Conservation (phyloP, 2,797 vertebrate species). For the Onychomys arenicola region DNA sequence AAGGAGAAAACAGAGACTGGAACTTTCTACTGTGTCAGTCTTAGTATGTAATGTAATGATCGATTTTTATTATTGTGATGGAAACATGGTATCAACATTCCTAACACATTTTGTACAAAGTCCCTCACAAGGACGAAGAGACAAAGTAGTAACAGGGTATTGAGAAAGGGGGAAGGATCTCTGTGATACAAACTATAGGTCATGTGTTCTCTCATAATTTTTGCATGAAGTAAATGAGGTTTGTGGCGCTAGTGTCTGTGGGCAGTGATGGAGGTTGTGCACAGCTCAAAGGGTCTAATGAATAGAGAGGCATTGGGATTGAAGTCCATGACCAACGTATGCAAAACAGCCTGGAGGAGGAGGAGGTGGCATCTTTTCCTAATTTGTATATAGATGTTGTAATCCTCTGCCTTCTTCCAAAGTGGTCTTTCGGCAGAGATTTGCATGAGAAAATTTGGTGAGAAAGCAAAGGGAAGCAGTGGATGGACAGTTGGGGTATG, state of each 20-base stretch:
- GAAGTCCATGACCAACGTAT: not conserved
- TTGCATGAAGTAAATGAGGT: not conserved
- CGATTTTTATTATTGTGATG: not conserved
- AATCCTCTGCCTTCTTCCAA: not conserved
- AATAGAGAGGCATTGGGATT: not conserved
- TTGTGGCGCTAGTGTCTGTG: not conserved
- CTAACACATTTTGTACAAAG: not conserved
- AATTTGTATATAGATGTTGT: not conserved
- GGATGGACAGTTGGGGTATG: not conserved
- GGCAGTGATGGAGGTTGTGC: not conserved
- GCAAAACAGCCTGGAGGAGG: not conserved
- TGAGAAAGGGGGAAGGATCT: not conserved
- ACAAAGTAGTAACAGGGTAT: not conserved
- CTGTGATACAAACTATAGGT: fast-evolving
- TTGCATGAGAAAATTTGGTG: not conserved
- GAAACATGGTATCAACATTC: not conserved
- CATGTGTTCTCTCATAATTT: not conserved
- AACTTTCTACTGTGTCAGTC: not conserved
- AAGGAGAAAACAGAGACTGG: not conserved
- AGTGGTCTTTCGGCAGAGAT: not conserved
- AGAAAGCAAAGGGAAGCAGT: not conserved
- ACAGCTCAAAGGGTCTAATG: not conserved
- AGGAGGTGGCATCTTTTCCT: not conserved
- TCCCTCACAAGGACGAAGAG: not conserved
- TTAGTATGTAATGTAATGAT: not conserved